These are phyloP conservation scores for Lycocerus yunnanus DNA, from an alignment of 2,888 invertebrate genomes.

Conservation along the genomic window DNA sequence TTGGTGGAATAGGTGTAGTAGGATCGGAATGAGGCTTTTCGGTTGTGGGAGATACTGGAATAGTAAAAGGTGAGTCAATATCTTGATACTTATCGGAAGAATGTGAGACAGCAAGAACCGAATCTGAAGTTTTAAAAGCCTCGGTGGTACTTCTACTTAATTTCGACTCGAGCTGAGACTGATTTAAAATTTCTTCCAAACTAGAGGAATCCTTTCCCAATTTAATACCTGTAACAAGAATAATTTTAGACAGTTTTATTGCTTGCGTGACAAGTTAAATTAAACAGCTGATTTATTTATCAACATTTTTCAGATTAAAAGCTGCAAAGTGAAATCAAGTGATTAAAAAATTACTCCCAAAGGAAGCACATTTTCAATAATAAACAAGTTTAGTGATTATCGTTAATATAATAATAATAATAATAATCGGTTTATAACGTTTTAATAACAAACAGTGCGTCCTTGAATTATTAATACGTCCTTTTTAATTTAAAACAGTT, in stretches of 20 bases:
- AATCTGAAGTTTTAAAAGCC: neutral
- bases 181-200: neutral
- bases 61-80: neutral
- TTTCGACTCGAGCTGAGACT: neutral
- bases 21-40: conserved; percentile 10
- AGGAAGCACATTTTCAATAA: neutral
- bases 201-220: neutral
- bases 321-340: neutral
- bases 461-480: neutral
- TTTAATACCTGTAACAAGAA: neutral
- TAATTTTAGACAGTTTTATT: neutral
- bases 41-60: neutral
- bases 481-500: neutral
- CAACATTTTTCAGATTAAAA: neutral
- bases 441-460: neutral
- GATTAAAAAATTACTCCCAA: neutral
- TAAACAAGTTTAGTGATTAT: neutral
- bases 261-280: neutral
- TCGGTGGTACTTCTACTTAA: neutral
- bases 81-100: neutral
- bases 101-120: neutral
- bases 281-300: neutral
- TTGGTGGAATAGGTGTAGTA: conserved; percentile 35
- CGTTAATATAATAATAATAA: too few relatives aligned
- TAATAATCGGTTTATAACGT: neutral